A percentile compares a stretch with the other conserved stretches of the same genome.
Conservation (phyloP, 2,113 vertebrate genomes). For the Euleptes europaea region DNA sequence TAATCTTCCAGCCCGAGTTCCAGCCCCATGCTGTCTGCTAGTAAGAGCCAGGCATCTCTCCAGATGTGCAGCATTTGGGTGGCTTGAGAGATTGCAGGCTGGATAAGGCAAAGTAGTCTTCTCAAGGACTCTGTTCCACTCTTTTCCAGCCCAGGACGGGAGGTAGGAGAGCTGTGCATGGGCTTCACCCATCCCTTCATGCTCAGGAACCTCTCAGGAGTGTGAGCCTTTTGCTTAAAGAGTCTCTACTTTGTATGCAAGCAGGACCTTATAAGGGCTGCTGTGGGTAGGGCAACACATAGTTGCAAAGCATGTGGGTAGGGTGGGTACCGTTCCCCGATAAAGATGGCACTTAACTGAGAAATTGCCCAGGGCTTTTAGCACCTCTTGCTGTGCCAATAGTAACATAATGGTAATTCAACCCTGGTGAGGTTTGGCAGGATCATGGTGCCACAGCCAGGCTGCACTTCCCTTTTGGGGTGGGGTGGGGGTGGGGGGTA, state of each 20-base stretch:
- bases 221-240: conserved; percentile 43
- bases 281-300: conserved; percentile 30
- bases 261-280: conserved; percentile 34
- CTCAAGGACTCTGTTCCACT: background rate
- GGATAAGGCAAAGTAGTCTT: conserved; percentile 25
- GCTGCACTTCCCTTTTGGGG: conserved; percentile 52
- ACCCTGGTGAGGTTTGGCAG: conserved; percentile 45
- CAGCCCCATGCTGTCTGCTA: background rate
- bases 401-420: conserved; percentile 55
- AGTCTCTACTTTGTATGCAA: conserved; percentile 46
- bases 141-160: conserved; percentile 10
- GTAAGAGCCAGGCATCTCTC: background rate
- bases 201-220: conserved; percentile 44
- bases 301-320: conserved; percentile 45
- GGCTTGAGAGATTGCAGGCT: background rate
- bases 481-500: conserved; percentile 37
- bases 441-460: conserved; percentile 62
- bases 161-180: conserved; percentile 46
- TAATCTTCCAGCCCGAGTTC: conserved; percentile 52
- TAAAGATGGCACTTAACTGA: conserved; percentile 38
- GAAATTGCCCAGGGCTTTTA: conserved; percentile 34
- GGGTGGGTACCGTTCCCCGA: conserved; percentile 21
- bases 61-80: background rate
- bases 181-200: conserved; percentile 20
- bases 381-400: conserved; percentile 65